phyloP scores from a whole-genome alignment of 2,113 vertebrate genomes.

The Dendrocopos noguchii region DNA sequence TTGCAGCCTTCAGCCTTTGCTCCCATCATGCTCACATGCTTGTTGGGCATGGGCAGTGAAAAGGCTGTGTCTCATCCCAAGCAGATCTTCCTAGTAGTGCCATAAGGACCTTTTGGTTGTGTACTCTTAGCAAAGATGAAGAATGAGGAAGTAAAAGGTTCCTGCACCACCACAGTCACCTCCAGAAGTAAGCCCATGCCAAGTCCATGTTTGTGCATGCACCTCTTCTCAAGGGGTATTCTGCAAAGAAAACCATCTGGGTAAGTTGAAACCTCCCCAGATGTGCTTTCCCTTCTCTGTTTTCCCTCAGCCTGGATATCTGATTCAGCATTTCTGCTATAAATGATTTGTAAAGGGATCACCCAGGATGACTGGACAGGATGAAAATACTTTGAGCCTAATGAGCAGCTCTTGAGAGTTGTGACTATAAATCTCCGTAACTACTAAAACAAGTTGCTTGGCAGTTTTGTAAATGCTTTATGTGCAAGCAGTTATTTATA shows the following conservation, averaged over 20 bases:
- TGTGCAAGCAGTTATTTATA: conserved; percentile 43
- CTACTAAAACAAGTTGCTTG: conserved; percentile 37
- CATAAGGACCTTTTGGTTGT: neutral
- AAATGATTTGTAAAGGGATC: conserved; percentile 33
- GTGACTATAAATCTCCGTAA: conserved; percentile 25
- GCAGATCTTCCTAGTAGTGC: neutral
- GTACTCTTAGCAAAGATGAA: neutral
- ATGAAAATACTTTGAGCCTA: conserved; percentile 37
- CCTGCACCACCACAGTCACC: fast-evolving
- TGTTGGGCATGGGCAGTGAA: neutral
- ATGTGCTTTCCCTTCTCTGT: neutral
- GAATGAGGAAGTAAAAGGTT: neutral
- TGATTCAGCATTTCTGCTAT: conserved; percentile 16
- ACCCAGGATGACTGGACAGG: neutral
- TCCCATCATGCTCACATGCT: neutral
- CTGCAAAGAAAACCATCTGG: neutral
- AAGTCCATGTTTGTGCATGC: neutral
- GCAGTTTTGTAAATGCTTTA: conserved; percentile 30
- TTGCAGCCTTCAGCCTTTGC: neutral
- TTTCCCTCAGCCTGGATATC: neutral
- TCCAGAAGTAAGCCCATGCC: neutral
- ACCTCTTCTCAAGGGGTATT: neutral
- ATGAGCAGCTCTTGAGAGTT: conserved; percentile 41
- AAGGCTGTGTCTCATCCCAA: neutral
- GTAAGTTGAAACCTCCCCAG: neutral